These are phyloP conservation scores for Ostrea denselamellosa DNA, from an alignment of 1,140 invertebrate species.

Conservation along the genomic window DNA sequence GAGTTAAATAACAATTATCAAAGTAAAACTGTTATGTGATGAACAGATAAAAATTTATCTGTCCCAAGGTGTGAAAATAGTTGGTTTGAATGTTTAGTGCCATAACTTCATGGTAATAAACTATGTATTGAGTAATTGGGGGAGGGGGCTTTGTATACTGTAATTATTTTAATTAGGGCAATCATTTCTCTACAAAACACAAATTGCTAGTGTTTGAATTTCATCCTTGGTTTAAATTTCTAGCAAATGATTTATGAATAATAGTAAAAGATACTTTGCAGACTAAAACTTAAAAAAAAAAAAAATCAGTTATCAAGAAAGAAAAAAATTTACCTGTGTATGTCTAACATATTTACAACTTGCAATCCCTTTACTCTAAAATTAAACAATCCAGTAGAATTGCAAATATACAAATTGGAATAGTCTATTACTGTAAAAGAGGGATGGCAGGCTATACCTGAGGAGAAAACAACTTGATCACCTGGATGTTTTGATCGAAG, in stretches of 20 bases:
- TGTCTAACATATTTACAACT: background rate
- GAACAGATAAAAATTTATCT: no score
- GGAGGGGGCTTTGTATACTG: no score
- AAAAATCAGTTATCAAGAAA: background rate
- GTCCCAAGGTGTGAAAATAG: no score
- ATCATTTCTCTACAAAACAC: background rate
- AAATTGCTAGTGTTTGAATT: background rate
- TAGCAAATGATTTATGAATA: background rate
- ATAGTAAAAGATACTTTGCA: background rate
- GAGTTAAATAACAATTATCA: no score
- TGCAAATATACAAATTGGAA: background rate
- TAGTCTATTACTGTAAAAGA: background rate
- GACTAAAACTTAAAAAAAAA: no score
- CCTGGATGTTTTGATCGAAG: constrained; percentile 15
- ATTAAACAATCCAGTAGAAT: background rate
- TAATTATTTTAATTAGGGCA: background rate
- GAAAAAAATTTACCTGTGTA: background rate
- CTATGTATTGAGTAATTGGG: no score
- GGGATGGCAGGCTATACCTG: background rate
- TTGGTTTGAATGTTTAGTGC: no score
- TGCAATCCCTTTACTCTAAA: background rate
- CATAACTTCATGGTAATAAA: no score
- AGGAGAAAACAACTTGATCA: background rate
- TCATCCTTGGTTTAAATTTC: background rate
- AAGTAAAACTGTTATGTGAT: no score